These are phyloP conservation scores for Crotalus helleri DNA, from an alignment of 2,113 vertebrate species.

Conservation along the genomic window DNA sequence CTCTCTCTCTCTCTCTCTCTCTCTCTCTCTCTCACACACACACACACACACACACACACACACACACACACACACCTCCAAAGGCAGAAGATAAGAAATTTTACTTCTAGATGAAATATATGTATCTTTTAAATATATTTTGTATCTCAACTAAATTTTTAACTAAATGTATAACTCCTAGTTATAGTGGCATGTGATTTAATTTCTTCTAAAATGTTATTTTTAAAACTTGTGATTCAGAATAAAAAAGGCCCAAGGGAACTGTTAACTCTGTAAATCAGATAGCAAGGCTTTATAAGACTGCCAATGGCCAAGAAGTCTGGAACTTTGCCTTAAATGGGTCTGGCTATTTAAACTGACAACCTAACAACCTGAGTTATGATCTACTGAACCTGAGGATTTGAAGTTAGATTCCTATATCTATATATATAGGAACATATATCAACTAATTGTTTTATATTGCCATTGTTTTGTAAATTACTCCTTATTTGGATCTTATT, in stretches of 20 bases:
- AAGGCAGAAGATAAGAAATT: not conserved
- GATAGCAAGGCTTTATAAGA: constrained; percentile 1
- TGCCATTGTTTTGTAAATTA: not conserved
- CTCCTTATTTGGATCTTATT: not conserved
- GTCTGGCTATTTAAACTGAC: not conserved
- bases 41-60: too few relatives aligned
- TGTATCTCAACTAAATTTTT: not conserved
- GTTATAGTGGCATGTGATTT: not conserved
- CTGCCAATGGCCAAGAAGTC: not conserved
- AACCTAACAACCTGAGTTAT: not conserved
- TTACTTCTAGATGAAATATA: not conserved
- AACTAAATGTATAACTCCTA: not conserved
- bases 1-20: not conserved
- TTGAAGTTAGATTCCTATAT: not conserved
- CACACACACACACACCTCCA: not conserved
- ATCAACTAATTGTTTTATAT: not conserved
- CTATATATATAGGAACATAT: too few relatives aligned
- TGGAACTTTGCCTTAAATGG: not conserved
- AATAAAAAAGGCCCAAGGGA: constrained; percentile 23
- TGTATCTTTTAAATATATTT: not conserved
- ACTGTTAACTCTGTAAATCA: constrained; percentile 15
- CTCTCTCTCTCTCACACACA: too few relatives aligned
- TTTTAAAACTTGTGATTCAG: not conserved
- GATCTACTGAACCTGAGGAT: not conserved
- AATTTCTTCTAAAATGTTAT: not conserved